Evolutionary conservation across 2,888 invertebrate species (phyloP).

Genomic region (Creontiades dilutus): DNA sequence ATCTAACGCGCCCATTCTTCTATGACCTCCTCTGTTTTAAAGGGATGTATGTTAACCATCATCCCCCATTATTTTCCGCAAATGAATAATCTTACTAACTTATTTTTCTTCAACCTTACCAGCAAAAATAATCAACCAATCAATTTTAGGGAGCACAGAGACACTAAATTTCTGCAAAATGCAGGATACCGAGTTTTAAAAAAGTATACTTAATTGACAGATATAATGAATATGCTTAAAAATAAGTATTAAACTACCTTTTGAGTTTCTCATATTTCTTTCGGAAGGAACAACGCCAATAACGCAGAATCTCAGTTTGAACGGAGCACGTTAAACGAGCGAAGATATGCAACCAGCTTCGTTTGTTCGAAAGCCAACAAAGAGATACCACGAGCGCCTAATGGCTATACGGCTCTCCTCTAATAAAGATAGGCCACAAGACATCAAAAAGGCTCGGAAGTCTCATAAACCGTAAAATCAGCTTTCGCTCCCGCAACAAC

Average conservation of each 20-base stretch:
- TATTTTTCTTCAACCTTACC: no score
- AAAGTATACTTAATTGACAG: no score
- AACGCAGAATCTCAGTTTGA: slow-evolving; percentile 20
- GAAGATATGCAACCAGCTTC: slow-evolving; percentile 13
- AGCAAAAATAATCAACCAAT: no score
- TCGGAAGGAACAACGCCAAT: not conserved
- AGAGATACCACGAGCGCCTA: slow-evolving; percentile 17
- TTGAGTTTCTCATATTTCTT: not conserved
- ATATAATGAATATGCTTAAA: no score
- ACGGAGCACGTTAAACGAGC: not conserved
- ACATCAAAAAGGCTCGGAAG: slow-evolving; percentile 45
- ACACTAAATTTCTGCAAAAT: no score
- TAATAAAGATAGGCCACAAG: slow-evolving; percentile 49
- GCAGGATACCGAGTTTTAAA: no score
- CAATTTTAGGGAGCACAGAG: no score
- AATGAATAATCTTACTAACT: no score
- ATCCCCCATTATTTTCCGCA: no score
- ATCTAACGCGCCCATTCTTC: no score
- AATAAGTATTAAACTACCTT: not conserved
- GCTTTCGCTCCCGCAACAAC: slow-evolving; percentile 52
- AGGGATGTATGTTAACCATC: no score
- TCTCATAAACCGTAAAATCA: slow-evolving; percentile 51
- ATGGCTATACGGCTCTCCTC: not conserved
- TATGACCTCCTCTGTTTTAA: no score
- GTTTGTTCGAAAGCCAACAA: slow-evolving; percentile 52